A percentile compares a stretch with the other conserved stretches of the same genome.
phyloP scores from a whole-genome alignment of 2,888 invertebrate genomes.

The Agrochola litura region DNA sequence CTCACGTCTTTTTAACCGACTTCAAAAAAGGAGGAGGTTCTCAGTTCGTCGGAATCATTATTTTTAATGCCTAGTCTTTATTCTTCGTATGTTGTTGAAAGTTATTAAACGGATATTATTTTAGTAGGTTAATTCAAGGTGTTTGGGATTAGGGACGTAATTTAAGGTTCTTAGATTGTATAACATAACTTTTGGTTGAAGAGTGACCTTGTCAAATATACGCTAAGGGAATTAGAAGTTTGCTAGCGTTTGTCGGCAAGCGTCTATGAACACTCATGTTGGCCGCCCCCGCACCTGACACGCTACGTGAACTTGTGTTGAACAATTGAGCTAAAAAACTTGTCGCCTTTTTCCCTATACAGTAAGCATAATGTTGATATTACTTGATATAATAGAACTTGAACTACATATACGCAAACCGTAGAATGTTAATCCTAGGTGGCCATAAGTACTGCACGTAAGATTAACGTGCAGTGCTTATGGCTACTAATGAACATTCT shows the following conservation, averaged over 20 bases:
- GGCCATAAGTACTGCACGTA: not conserved
- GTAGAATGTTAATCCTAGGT: not conserved
- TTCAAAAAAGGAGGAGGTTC: too few species aligned
- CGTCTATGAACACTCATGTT: constrained; percentile 35
- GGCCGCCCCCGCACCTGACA: constrained; percentile 2
- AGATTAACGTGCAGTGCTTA: not conserved
- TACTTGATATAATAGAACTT: not conserved
- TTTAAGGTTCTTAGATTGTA: constrained; percentile 4
- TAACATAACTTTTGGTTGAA: constrained; percentile 24
- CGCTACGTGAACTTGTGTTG: constrained; percentile 8
- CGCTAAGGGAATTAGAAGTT: constrained; percentile 42
- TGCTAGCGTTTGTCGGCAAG: constrained; percentile 33
- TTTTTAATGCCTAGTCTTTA: not conserved
- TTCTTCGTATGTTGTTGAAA: not conserved
- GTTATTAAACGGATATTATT: not conserved
- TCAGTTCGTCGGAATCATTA: not conserved
- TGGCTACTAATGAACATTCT: not conserved
- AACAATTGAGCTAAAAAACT: constrained; percentile 1
- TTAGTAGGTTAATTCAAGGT: not conserved
- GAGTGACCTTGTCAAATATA: constrained; percentile 34
- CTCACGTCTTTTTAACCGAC: constrained; percentile 9
- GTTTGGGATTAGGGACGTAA: too few species aligned
- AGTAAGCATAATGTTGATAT: not conserved
- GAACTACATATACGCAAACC: not conserved
- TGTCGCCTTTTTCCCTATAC: not conserved